These are phyloP conservation scores for Ganaspis brasiliensis DNA, from an alignment of 2,888 invertebrate species.

Conservation along the genomic window DNA sequence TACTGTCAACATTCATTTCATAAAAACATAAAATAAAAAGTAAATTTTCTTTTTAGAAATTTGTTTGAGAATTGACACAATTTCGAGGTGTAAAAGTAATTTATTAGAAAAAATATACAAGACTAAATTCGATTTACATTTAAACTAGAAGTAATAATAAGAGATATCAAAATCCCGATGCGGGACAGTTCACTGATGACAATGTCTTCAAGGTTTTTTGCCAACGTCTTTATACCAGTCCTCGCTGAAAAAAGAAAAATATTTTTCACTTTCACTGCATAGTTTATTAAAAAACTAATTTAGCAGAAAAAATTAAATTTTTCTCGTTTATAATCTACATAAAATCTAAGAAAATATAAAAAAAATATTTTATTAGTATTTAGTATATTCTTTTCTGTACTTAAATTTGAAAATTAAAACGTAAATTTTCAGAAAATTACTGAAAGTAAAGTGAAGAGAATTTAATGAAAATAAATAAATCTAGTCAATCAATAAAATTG, in stretches of 20 bases:
- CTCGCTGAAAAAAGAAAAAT: constrained; percentile 83
- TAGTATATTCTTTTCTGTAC: too few species aligned
- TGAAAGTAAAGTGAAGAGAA: too few species aligned
- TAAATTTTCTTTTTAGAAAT: background rate
- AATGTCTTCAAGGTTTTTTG: constrained; percentile 72
- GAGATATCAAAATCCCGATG: constrained; percentile 75
- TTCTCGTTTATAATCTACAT: too few species aligned
- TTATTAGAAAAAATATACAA: constrained; percentile 37
- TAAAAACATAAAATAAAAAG: too few species aligned
- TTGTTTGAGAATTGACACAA: background rate
- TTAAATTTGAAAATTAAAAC: too few species aligned
- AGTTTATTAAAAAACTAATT: background rate
- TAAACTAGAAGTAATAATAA: background rate
- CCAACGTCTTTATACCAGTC: constrained; percentile 95
- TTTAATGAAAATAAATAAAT: too few species aligned
- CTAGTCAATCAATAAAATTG: too few species aligned
- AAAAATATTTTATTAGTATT: too few species aligned
- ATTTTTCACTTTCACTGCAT: background rate
- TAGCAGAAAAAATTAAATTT: too few species aligned
- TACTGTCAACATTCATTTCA: too few species aligned
- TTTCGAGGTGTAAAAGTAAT: background rate
- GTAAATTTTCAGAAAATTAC: too few species aligned
- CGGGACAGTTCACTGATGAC: constrained; percentile 75
- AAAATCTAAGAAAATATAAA: too few species aligned
- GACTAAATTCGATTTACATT: constrained; percentile 11